Evolutionary conservation across 2,113 vertebrate species (phyloP).

Genomic region (Hystrix brachyura): DNA sequence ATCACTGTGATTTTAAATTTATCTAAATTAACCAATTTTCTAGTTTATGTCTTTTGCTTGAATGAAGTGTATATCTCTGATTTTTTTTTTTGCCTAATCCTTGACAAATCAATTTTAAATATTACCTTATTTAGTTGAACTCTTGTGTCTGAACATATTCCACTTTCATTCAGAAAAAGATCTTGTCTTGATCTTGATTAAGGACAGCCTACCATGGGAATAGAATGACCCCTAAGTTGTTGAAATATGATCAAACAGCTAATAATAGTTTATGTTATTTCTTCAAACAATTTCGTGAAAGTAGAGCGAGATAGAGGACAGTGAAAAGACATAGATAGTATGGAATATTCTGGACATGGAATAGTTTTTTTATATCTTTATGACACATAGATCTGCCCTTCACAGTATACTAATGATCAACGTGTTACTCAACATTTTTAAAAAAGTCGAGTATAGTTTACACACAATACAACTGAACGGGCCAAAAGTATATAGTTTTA

Average conservation of each 20-base stretch:
- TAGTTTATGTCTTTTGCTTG: conserved; percentile 3
- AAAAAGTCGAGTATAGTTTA: background rate
- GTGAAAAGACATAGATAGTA: background rate
- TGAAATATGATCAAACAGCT: background rate
- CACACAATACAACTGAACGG: background rate
- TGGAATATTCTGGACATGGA: background rate
- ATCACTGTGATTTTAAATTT: conserved; percentile 31
- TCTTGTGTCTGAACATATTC: background rate
- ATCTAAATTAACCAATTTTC: background rate
- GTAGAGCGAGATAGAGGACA: background rate
- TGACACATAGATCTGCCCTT: background rate
- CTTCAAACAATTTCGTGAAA: background rate
- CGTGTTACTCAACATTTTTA: background rate
- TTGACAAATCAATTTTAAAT: conserved; percentile 9
- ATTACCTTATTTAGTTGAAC: background rate
- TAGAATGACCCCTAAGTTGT: background rate
- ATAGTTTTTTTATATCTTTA: background rate
- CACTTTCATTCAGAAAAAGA: background rate
- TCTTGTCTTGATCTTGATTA: background rate
- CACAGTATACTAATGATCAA: background rate
- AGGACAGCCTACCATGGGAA: background rate
- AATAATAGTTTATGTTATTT: conserved; percentile 24
- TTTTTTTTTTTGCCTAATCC: background rate
- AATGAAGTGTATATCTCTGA: background rate
- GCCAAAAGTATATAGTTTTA: background rate